phyloP scores from a whole-genome alignment of 2,888 invertebrate genomes.

The Pterostichus niger region DNA sequence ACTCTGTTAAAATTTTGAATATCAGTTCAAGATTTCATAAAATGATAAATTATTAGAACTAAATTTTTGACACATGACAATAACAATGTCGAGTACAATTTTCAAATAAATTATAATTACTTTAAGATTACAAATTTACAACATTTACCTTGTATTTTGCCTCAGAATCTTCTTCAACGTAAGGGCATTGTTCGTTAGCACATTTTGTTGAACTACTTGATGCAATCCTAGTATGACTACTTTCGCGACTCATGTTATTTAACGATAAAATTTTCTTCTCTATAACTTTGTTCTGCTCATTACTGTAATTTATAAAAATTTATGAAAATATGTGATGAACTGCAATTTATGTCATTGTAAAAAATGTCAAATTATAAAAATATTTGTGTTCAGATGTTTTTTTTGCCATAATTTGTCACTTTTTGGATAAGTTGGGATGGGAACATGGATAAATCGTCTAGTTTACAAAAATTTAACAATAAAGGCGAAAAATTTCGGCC shows the following conservation, averaged over 20 bases:
- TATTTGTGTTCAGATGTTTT: slow-evolving; percentile 52
- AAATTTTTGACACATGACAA: neutral
- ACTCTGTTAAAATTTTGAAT: slow-evolving; percentile 54
- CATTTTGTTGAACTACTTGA: slow-evolving; percentile 15
- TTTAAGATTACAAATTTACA: neutral
- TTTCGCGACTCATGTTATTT: slow-evolving; percentile 51
- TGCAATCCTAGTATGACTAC: slow-evolving; percentile 14
- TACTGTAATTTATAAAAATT: slow-evolving; percentile 55
- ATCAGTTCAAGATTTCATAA: slow-evolving; percentile 5
- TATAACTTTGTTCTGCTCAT: slow-evolving; percentile 61
- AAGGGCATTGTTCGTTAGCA: slow-evolving; percentile 1
- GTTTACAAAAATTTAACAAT: slow-evolving; percentile 48
- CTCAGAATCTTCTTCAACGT: slow-evolving; percentile 7
- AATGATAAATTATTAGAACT: neutral
- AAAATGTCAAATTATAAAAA: slow-evolving; percentile 57
- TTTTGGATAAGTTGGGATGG: neutral
- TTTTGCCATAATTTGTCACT: neutral
- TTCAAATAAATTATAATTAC: neutral
- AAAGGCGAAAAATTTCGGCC: slow-evolving; percentile 70
- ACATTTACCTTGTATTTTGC: slow-evolving; percentile 27
- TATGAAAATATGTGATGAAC: slow-evolving; percentile 43
- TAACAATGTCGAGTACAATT: neutral
- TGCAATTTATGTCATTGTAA: slow-evolving; percentile 38
- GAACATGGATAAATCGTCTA: neutral
- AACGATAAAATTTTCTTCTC: slow-evolving; percentile 59